Evolutionary conservation across 2,113 vertebrate species (phyloP), one percentile per base, ranked within the genome.

Genomic region (Pandion haliaetus): DNA sequence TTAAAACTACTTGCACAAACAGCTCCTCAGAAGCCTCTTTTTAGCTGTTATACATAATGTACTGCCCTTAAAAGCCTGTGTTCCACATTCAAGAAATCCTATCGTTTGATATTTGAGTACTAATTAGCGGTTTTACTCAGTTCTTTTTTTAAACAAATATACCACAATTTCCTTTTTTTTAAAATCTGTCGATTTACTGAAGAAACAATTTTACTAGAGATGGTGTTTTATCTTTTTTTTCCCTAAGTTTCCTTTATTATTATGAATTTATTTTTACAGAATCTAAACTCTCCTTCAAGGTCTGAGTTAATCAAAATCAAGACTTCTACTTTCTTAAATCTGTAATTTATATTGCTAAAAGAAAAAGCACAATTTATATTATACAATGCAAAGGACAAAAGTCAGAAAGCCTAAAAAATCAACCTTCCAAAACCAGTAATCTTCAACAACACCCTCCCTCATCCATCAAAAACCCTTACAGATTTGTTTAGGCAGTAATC

Each of bases 331-430:
- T 96, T 87, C 72, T 87, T 92, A 83, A 95, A 97, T 91, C 61
- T 84, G 57, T 95, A 95, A 97, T 93, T 97, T 86, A 94, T 62
- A 90, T 31, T 47, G 54, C 82, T 93, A 74, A 95, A 95, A 80
- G 47, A 54, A 74, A 91, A 94, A 96, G 28, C 32, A 47, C 63
- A 63, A 82, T 96, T 91, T 94, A 52, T 94, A 93, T 77, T 84
- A 73, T 71, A 93, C 66, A 92, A 58, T 65, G 50, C 9, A 29
- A 82, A 87, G 62, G 70, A 70, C 28, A 81, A 18, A 82, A 79
- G 17, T 92, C 77, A 85, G 50, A 82, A 90, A 88, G 59, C 34
- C 38, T 49, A 50, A 93, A 81, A 95, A 95, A 84, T 29, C 38
- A 73, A 38, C 11, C 2, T 23, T 73, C 31, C 88, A 69, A 85